phyloP scores from a whole-genome alignment of 2,113 vertebrate genomes.

The Corythoichthys intestinalis region DNA sequence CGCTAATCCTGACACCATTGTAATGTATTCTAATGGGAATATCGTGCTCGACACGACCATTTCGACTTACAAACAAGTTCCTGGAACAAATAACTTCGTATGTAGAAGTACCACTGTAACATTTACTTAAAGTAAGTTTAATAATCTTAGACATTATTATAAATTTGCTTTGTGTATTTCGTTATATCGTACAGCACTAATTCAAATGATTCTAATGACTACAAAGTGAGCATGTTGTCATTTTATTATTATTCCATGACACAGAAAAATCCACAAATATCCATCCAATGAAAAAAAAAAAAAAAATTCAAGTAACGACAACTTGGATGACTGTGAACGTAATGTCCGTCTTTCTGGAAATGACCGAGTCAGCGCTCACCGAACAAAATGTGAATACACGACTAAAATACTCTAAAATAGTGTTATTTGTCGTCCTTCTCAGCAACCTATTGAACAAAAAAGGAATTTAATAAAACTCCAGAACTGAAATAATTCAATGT shows the following conservation, averaged over 20 bases:
- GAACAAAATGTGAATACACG: slow-evolving; percentile 8
- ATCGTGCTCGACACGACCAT: too few relatives aligned
- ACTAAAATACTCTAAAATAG: not conserved
- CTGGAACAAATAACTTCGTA: too few relatives aligned
- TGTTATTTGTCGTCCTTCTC: not conserved
- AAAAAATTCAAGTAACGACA: slow-evolving; percentile 63
- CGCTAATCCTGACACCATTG: too few relatives aligned
- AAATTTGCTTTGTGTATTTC: too few relatives aligned
- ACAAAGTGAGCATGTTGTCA: not conserved
- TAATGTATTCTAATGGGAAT: too few relatives aligned
- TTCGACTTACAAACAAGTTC: too few relatives aligned
- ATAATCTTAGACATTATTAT: too few relatives aligned
- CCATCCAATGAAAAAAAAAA: slow-evolving; percentile 31
- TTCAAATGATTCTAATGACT: too few relatives aligned
- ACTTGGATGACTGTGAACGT: not conserved
- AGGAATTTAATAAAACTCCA: not conserved
- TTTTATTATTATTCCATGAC: slow-evolving; percentile 54
- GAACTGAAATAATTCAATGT: slow-evolving; percentile 3
- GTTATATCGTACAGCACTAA: too few relatives aligned
- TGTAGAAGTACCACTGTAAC: too few relatives aligned
- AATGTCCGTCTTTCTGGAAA: not conserved
- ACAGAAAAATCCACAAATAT: slow-evolving; percentile 37
- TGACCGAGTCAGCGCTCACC: not conserved
- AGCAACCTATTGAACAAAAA: not conserved
- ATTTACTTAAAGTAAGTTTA: too few relatives aligned